Evolutionary conservation across 2,797 vertebrate species (phyloP), one percentile per base, ranked within the genome.

Genomic region (Paguma larvata): DNA sequence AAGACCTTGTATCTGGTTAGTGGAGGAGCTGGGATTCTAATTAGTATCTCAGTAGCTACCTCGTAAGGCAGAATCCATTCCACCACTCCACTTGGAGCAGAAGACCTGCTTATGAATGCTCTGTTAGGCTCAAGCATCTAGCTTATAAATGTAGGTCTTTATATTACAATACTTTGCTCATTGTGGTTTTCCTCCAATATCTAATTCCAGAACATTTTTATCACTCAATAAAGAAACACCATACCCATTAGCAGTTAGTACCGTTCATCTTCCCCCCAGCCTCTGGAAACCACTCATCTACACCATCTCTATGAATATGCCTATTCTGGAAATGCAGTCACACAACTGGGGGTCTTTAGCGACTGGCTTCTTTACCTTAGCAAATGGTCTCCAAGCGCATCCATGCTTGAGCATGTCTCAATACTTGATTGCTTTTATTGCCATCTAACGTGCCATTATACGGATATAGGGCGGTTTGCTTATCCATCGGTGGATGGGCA

Each of bases 141-240:
- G 41, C 18, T 51, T 46, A 85, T 46, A 89, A 13, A 27, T 32
- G 1, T 30, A 91, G 14, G 10, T 65, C 73, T 92, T 65, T 34
- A 41, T 62, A 75, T 44, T n/a, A 30, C 13, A 80, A n/a, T 3
- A 79, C 38, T 68, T 19, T 83, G 59, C 63, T 90, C 82, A 16
- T 12, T 56, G 15, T 59, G n/a, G 7, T 86, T 77, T 91, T 85
- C 44, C 77, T 90, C 41, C 73, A n/a, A 6, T n/a, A n/a, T 82
- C 32, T 80, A 73, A 82, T 96, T 86, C 91, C 48, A 91, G n/a
- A 30, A 89, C 53, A 48, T 85, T 68, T 59, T 92, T 78, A 85
- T 86, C 19, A 53, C 12, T 67, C 72, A 70, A 7, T 84, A 79
- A 95, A 85, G 63, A 62, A 89, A 79, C 19, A 11, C 59, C 9